phyloP scores from a whole-genome alignment of 2,113 vertebrate species.

The Semicossyphus pulcher region DNA sequence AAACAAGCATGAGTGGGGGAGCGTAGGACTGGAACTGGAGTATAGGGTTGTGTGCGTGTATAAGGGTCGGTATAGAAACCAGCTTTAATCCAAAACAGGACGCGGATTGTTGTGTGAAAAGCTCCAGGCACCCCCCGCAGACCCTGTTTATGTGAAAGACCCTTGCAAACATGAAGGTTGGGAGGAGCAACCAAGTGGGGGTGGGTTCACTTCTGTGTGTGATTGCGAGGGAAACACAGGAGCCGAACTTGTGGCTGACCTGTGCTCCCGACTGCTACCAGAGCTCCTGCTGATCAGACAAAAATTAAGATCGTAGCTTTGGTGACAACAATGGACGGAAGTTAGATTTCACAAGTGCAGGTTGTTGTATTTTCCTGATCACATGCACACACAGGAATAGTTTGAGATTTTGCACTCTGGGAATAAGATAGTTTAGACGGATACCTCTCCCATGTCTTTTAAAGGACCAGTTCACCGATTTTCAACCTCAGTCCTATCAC shows the following conservation, averaged over 20 bases:
- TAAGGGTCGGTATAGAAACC: conserved; percentile 4
- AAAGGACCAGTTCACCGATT: too few species aligned
- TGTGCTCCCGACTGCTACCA: conserved; percentile 35
- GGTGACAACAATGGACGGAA: conserved; percentile 3
- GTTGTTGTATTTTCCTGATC: too few species aligned
- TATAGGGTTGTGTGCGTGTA: neutral
- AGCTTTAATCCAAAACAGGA: conserved; percentile 74
- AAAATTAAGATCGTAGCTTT: conserved; percentile 11
- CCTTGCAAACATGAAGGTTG: conserved; percentile 53
- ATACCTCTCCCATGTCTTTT: too few species aligned
- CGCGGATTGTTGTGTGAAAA: conserved; percentile 65
- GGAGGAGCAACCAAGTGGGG: conserved; percentile 28
- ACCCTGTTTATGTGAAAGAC: conserved; percentile 63
- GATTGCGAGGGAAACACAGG: conserved; percentile 16
- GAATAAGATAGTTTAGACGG: too few species aligned
- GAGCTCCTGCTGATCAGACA: conserved; percentile 41
- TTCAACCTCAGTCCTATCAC: too few species aligned
- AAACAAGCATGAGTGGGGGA: conserved; percentile 38
- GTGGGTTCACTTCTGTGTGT: conserved; percentile 13
- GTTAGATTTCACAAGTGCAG: neutral
- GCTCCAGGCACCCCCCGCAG: conserved; percentile 59
- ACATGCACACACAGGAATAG: too few species aligned
- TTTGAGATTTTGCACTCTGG: too few species aligned
- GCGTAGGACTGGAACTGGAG: conserved; percentile 27
- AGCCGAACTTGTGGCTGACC: conserved; percentile 50